These are phyloP conservation scores for Hirtodrosophila duncani DNA, from an alignment of 2,888 invertebrate species.

Conservation along the genomic window DNA sequence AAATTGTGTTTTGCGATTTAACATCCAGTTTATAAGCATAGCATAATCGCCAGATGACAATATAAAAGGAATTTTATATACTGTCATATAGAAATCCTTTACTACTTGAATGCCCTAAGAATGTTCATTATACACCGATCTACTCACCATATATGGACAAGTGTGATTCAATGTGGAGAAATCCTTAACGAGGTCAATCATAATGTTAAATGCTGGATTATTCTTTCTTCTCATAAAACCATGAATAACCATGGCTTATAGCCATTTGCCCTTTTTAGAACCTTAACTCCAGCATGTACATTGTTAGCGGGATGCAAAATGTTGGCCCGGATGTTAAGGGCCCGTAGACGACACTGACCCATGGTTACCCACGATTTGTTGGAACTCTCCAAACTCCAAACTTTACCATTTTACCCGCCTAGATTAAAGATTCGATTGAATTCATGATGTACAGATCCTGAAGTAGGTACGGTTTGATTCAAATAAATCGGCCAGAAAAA, in stretches of 20 bases:
- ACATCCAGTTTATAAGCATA: conserved; percentile 3
- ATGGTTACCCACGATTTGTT: conserved; percentile 21
- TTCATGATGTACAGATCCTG: no score
- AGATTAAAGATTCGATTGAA: no score
- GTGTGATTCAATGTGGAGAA: conserved; percentile 18
- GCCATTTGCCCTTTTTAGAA: conserved; percentile 9
- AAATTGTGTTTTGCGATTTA: not conserved
- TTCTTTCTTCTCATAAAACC: conserved; percentile 1
- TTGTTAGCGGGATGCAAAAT: conserved; percentile 1
- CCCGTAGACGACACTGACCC: conserved; percentile 13
- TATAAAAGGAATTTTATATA: conserved; percentile 9
- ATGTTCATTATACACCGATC: no score
- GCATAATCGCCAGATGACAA: conserved; percentile 28
- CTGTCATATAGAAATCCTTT: conserved; percentile 12
- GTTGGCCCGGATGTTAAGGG: conserved; percentile 3
- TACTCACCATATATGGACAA: conserved; percentile 26
- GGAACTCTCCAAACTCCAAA: conserved; percentile 11
- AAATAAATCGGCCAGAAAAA: no score
- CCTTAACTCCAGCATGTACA: not conserved
- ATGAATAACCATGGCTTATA: conserved; percentile 10
- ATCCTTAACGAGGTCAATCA: not conserved
- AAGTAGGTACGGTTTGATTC: no score
- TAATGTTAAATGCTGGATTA: not conserved
- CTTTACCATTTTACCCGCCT: no score
- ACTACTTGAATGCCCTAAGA: conserved; percentile 9